Base-by-base conservation (phyloP, 1,140 invertebrate genomes). In the Drosophila simulans region DNA sequence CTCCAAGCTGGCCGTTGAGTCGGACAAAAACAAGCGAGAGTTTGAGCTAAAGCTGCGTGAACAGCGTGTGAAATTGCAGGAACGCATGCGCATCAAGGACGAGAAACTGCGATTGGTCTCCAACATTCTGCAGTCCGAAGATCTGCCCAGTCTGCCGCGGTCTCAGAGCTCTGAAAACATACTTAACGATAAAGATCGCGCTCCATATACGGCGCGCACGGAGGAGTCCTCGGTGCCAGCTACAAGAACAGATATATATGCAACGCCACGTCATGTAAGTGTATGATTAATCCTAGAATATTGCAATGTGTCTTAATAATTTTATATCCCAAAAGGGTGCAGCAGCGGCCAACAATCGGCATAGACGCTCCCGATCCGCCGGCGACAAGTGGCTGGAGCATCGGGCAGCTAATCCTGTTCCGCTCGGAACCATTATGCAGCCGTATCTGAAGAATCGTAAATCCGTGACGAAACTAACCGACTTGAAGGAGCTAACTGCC, bases 381-480 rank as follows among this genome's bases (percentile, higher is more conserved):
- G 95, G 95, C 34, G 95, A 96, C 72, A 94, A 95, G 15, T 99
- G 98, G 97, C 93, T 99, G 2, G 98, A 99, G 92, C 98, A 99
- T 86, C 94, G 96, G 55, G 96, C 98, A 2, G 93, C 94, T 37
- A 94, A 95, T 78, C 92, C 96, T 1, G 95, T 95, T 3, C 95
- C 95, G 3, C 93, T 96, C 35, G 96, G 96, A n/a, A 99, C 98
- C 0, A 95, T 99, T 12, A 93, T 99, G 75, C 97, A 98, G 91
- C 97, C 98, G 0, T 93, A 95, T 39, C 95, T 98, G 85, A 95
- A 95, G 37, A 96, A 96, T 85, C 95, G 96, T 63, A 96, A 97
- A 89, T 97, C 97, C 1, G 94, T 99, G 0, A 96, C 95, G 0
- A 97, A 97, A 86, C 92, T 99, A 3, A 94, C 93, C 0, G 94